Conservation (phyloP, 1,140 invertebrate species). For the Tenebrio molitor region DNA sequence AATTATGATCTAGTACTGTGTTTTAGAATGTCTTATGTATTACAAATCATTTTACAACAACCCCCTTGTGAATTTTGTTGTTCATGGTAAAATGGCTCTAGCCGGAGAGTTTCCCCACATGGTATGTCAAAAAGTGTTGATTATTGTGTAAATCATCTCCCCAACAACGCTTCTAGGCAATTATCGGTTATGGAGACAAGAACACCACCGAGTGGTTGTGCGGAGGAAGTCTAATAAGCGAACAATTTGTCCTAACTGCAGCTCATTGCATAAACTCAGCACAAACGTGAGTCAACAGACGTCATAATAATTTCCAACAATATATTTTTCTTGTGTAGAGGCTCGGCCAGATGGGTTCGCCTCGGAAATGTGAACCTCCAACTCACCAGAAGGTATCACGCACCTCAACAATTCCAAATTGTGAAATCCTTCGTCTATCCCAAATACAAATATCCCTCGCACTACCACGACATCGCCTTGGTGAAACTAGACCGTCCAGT, state of each 20-base stretch:
- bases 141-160: too few species aligned
- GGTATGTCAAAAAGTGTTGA: too few species aligned
- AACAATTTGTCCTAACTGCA: too few species aligned
- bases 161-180: too few species aligned
- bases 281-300: too few species aligned
- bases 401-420: conserved; percentile 46
- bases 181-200: conserved; percentile 46
- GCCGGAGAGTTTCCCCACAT: conserved; percentile 47
- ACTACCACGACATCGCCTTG: conserved; percentile 70
- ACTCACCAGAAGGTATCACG: conserved; percentile 8
- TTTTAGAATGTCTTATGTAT: too few species aligned
- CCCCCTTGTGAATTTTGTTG: not conserved
- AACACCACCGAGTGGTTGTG: too few species aligned
- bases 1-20: too few species aligned
- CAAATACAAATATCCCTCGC: conserved; percentile 60
- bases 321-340: conserved; percentile 38
- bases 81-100: conserved; percentile 20
- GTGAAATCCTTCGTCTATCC: conserved; percentile 61
- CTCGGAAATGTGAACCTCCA: conserved; percentile 47
- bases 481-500: conserved; percentile 65
- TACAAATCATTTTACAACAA: too few species aligned
- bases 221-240: too few species aligned
- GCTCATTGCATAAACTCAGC: too few species aligned
- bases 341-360: conserved; percentile 41
- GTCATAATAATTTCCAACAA: too few species aligned